Conservation (phyloP, 1,140 invertebrate species). For the Medauroidea extradentata region DNA sequence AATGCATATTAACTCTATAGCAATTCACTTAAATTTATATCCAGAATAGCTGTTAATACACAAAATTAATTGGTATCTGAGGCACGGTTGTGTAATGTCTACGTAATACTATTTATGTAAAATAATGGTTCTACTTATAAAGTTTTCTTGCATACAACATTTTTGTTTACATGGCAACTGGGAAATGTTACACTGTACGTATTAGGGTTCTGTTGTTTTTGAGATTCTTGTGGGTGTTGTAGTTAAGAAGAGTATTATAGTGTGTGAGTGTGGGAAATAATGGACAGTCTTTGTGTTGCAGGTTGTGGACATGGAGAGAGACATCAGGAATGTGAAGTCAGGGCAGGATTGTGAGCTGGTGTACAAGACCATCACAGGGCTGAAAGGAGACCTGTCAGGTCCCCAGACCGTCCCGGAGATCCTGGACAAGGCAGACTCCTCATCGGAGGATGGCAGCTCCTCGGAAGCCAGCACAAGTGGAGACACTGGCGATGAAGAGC, state of each 20-base stretch:
- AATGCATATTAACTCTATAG: too few relatives aligned
- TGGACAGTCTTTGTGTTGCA: constrained; percentile 42
- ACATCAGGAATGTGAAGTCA: constrained; percentile 73
- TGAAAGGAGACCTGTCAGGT: constrained; percentile 74
- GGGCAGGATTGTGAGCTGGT: constrained; percentile 68
- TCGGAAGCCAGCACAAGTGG: constrained; percentile 45
- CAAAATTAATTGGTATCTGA: too few relatives aligned
- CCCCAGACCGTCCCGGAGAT: constrained; percentile 50
- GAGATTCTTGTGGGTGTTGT: not conserved
- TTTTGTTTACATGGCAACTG: too few relatives aligned
- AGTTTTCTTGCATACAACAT: too few relatives aligned
- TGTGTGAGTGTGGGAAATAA: too few relatives aligned
- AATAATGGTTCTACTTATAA: too few relatives aligned
- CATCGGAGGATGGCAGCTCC: constrained; percentile 42
- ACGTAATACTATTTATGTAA: too few relatives aligned
- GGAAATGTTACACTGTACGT: too few relatives aligned
- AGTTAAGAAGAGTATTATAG: too few relatives aligned
- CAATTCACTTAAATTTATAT: too few relatives aligned
- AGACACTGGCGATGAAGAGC: constrained; percentile 41
- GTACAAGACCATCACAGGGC: constrained; percentile 67
- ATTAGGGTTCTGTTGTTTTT: not conserved
- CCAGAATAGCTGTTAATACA: too few relatives aligned
- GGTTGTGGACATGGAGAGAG: constrained; percentile 87
- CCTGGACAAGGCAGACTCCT: constrained; percentile 32
- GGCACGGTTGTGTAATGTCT: too few relatives aligned